A percentile compares a stretch with the other conserved stretches of the same genome.
Evolutionary conservation across 2,113 vertebrate species (phyloP).

Genomic region (Ahaetulla prasina): DNA sequence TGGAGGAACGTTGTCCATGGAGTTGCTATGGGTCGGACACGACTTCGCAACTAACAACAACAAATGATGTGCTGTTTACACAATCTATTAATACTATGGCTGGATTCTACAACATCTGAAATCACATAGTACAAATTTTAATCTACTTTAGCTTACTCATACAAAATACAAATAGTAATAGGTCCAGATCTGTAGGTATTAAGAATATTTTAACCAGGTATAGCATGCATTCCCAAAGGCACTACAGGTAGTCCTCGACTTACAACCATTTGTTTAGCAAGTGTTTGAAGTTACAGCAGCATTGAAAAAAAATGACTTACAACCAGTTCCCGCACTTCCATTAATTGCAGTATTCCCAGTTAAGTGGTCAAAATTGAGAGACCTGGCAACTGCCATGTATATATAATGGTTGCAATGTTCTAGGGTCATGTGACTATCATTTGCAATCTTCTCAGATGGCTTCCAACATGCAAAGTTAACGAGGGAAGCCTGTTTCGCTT

Average conservation of each 20-base stretch:
- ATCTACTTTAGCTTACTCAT: not conserved
- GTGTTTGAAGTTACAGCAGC: not conserved
- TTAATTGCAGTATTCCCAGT: not conserved
- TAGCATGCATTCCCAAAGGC: not conserved
- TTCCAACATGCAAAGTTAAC: not conserved
- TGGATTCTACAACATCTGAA: not conserved
- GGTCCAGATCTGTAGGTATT: not conserved
- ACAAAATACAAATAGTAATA: not conserved
- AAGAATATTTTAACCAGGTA: not conserved
- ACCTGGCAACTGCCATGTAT: not conserved
- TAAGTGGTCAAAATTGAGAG: not conserved
- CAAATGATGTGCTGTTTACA: not conserved
- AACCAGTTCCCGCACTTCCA: not conserved
- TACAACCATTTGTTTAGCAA: not conserved
- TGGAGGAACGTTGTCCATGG: no score
- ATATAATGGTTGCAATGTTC: not conserved
- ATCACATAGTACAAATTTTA: not conserved
- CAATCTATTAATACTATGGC: not conserved
- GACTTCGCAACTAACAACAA: no score
- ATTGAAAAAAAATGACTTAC: not conserved
- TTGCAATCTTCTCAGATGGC: not conserved
- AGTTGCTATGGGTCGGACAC: no score
- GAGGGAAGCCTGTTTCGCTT: not conserved
- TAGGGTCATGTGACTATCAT: not conserved
- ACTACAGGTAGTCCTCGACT: not conserved